Evolutionary conservation across 1,140 invertebrate genomes (phyloP).

Genomic region (Drosophila teissieri): DNA sequence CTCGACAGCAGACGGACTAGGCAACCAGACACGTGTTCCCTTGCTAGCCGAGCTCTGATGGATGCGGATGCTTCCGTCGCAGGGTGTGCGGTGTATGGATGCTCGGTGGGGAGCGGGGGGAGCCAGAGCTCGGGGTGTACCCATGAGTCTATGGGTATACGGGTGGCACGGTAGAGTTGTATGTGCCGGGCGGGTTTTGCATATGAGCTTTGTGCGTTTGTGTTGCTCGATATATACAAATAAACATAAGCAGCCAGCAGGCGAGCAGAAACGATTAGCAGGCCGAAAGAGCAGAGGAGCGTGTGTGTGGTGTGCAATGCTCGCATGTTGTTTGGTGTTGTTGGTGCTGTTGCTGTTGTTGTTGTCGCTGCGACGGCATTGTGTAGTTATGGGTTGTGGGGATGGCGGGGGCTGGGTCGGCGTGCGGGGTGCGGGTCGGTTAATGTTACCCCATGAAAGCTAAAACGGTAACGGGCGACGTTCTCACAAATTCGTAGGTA

Average conservation of each 20-base stretch:
- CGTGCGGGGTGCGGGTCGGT: constrained; percentile 19
- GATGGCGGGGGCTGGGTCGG: constrained; percentile 9
- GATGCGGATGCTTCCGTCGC: constrained; percentile 31
- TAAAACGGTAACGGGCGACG: constrained; percentile 78
- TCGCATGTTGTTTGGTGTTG: constrained; percentile 45
- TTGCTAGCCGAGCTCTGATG: constrained; percentile 9
- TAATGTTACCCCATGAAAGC: constrained; percentile 70
- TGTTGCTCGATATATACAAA: constrained; percentile 83
- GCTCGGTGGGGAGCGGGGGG: not conserved
- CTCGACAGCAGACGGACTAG: constrained; percentile 10
- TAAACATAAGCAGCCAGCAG: constrained; percentile 80
- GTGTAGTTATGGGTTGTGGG: constrained; percentile 40
- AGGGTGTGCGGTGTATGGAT: constrained; percentile 1
- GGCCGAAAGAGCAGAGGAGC: constrained; percentile 40
- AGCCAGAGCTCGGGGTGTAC: not conserved
- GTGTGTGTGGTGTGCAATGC: constrained; percentile 52
- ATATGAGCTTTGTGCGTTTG: constrained; percentile 77
- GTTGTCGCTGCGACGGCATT: constrained; percentile 40
- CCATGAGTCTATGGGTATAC: constrained; percentile 1
- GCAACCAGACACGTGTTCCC: constrained; percentile 30
- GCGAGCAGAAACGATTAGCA: constrained; percentile 79
- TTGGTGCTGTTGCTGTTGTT: constrained; percentile 34
- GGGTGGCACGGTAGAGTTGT: constrained; percentile 31
- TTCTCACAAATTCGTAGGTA: constrained; percentile 67
- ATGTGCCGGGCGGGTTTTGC: constrained; percentile 56